Base-by-base conservation (phyloP, 2,113 vertebrate genomes). In the Sceloporus tristichus region DNA sequence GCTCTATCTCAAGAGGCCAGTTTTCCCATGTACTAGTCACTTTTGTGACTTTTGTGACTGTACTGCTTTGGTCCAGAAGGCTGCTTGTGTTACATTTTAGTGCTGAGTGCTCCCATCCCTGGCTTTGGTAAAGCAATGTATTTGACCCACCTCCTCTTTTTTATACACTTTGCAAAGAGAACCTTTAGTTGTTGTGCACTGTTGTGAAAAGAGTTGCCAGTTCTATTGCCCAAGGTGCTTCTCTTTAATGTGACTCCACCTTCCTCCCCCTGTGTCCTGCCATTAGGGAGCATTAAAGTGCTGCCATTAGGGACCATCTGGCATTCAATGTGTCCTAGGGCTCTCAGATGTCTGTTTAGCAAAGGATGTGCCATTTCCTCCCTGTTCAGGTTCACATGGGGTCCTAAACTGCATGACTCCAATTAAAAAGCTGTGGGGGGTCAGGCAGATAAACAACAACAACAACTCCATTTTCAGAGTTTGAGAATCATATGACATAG, bases 391-490 rank as follows among this genome's bases (percentile, higher is more conserved):
- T 70, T 75, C 56, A 8, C 38, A 34, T 66, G 38, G 79, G 56
- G 19, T 75, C 76, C 56, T 48, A 29, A 65, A 38, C 40, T 65
- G 71, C 71, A 82, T 11, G 86, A 66, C 18, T 87, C 56, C 71
- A 62, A 48, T 76, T 87, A 66, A 82, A 86, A 87, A 74, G 18
- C 79, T 48, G 7, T 82, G 56, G 71, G 71, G 71, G 75, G 59
- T 25, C 29, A 18, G 70, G 38, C 79, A 75, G 71, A 76, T 62
- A 5, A 27, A 68, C 21, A 27, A 62, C 59, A 62, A 62, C 18
- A 62, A 62, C 59, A 42, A 42, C 34, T 75, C 25, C 54, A 65
- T n/a, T 75, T 65, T 40, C 38, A 82, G 18, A 23, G 3, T 23
- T 81, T 54, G 23, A 10, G 10, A 4, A 19, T 21, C 38, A n/a